Base-by-base conservation (phyloP, 2,797 vertebrate species). In the Siniperca undulata region DNA sequence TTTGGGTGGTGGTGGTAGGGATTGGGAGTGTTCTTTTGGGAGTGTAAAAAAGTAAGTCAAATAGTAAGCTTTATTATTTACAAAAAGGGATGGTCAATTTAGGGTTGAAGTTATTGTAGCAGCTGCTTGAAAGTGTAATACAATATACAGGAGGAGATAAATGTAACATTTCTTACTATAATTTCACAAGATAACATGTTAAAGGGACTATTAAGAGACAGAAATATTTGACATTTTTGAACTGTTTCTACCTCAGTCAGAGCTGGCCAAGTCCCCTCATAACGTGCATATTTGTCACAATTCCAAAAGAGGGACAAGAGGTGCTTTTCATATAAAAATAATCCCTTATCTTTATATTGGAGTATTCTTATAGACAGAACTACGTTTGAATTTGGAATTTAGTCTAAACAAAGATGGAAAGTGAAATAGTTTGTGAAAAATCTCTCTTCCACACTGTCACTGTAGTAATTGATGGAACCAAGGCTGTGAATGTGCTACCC, bases 401-500 rank as follows among this genome's bases (percentile, higher is more conserved):
- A n/a, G 52, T 67, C 60, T 12, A 70, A 82, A 64, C 56, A 58
- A 82, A 82, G 67, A 61, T 22, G 27, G 50, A 59, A 74, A 76
- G 34, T 65, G 61, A 80, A 76, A 34, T 12, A 75, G 66, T 80
- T 73, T 24, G 61, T 46, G 7, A 30, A 40, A 75, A 48, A 65
- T 6, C 20, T 22, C 70, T 66, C 40, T 4, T 66, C 68, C 71
- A 56, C 53, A 4, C 70, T 85, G 60, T 72, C 40, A 16, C 74
- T 76, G 74, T 22, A 44, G 85, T 82, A 82, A 71, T 64, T 86
- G 86, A 86, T 66, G 24, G 76, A 73, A 30, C 3, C 16, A 17
- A 65, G 78, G 61, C 86, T 65, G 85, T 84, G 88, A 81, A 89
- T 77, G 87, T 89, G 87, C 79, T 75, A 81, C 68, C 74, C 83